These are phyloP conservation scores for Mionectes olivaceus DNA, from an alignment of 2,797 vertebrate genomes.

Conservation along the genomic window DNA sequence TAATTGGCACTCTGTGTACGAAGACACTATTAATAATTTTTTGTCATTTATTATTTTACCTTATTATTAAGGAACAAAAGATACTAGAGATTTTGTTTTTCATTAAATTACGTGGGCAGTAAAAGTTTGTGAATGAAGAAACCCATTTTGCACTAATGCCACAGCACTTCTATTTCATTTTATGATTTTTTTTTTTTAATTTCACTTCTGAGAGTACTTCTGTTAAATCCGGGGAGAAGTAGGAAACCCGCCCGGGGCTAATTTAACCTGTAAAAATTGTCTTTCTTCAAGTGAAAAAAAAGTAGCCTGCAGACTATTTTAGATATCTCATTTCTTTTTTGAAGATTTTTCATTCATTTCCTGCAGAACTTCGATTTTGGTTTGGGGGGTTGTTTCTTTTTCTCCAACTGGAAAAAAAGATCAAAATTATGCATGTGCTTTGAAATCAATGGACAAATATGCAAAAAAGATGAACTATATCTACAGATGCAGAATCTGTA, in stretches of 20 bases:
- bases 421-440: not conserved
- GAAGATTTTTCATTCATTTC: not conserved
- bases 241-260: conserved; percentile 15
- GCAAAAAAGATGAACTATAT: not conserved
- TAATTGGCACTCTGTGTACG: not conserved
- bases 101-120: conserved; percentile 22
- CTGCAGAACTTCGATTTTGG: not conserved
- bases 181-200: conserved; percentile 19
- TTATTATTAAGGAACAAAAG: conserved; percentile 18
- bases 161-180: conserved; percentile 38
- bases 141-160: conserved; percentile 32
- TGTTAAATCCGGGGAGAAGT: conserved; percentile 7
- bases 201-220: conserved; percentile 38
- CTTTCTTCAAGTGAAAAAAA: not conserved
- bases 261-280: conserved; percentile 44
- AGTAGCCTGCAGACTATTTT: not conserved
- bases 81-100: conserved; percentile 6
- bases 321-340: not conserved
- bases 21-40: not conserved
- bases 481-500: not conserved
- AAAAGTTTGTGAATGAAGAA: conserved; percentile 29
- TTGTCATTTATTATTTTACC: conserved; percentile 4
- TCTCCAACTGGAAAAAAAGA: not conserved
- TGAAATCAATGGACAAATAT: not conserved
- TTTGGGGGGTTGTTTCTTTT: not conserved